A percentile compares a stretch with the other conserved stretches of the same genome.
phyloP scores from a whole-genome alignment of 2,888 invertebrate genomes.

The Osmoderma eremita region DNA sequence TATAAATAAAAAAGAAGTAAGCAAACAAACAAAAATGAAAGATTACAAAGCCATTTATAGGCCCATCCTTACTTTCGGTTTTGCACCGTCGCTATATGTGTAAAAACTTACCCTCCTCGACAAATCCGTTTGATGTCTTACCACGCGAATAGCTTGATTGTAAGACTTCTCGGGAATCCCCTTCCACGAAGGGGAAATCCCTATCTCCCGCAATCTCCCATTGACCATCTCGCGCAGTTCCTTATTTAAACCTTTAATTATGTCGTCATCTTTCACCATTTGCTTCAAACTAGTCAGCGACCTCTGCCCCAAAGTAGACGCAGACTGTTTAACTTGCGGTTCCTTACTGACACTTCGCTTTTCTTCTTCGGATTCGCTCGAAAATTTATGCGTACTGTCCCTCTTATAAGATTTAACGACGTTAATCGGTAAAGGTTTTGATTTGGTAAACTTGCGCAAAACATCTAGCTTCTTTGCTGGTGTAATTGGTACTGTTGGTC shows the following conservation, averaged over 20 bases:
- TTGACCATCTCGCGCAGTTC: conserved; percentile 61
- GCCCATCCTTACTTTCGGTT: too few species aligned
- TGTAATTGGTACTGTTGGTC: background rate
- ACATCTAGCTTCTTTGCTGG: background rate
- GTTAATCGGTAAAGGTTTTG: background rate
- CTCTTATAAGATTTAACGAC: background rate
- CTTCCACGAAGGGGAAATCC: conserved; percentile 72
- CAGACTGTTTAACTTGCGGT: conserved; percentile 40
- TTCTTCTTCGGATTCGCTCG: conserved; percentile 18
- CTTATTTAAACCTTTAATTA: conserved; percentile 44
- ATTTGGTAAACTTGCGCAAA: background rate
- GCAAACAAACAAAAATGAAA: too few species aligned
- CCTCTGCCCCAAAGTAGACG: conserved; percentile 50
- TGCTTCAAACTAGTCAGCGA: conserved; percentile 51
- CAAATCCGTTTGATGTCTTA: conserved; percentile 69
- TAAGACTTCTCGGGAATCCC: conserved; percentile 69
- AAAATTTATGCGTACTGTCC: background rate
- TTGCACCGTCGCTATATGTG: background rate
- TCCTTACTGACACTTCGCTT: background rate
- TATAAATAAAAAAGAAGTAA: too few species aligned
- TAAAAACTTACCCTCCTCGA: conserved; percentile 67
- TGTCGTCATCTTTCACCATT: conserved; percentile 46
- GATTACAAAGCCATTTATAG: too few species aligned
- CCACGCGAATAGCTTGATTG: conserved; percentile 67
- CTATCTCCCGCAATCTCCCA: conserved; percentile 68